Base-by-base conservation (phyloP, 2,797 vertebrate genomes). In the Enteromius viviparus region DNA sequence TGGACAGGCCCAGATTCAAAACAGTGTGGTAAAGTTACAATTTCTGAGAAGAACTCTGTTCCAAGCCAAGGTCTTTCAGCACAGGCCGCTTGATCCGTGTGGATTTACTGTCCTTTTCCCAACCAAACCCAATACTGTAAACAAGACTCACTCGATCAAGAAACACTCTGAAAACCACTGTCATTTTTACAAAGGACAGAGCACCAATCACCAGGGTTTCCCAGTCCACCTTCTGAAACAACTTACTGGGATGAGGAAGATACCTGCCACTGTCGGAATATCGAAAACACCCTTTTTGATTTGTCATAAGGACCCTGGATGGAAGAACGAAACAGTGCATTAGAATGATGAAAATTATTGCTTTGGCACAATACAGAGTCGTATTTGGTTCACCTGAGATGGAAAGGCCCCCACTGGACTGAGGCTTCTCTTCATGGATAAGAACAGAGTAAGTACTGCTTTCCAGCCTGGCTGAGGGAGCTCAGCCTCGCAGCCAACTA, bases 251-350 rank as follows among this genome's bases (percentile, higher is more conserved):
- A 92, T 29, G 95, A 92, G 26, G 93, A 92, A 49, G 92, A 88
- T 51, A 94, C 94, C 90, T 97, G 96, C 96, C 97, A 98, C 88
- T 98, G 97, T 17, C 95, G 96, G 89, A 99, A 97, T 88, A 99
- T 98, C 83, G 95, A 95, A 90, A 99, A 98, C 19, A 99, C 96
- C 78, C 96, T 97, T 93, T 95, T 95, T 80, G 97, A 97, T 77
- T 98, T 98, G 89, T 96, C 96, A 0, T 94, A 96, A 75, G 97
- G 94, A 51, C 92, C 95, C 98, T 99, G 83, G 2, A 78, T n/a
- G n/a, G 83, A 23, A 88, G 7, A 62, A 6, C 90, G 49, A 74
- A 71, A 9, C 69, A 32, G 40, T 60, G 40, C 45, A 32, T 78
- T 64, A 19, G 29, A 40, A 5, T 6, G 4, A 68, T 45, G 62